Conservation (phyloP, 2,797 vertebrate species). For the Leuciscus waleckii region DNA sequence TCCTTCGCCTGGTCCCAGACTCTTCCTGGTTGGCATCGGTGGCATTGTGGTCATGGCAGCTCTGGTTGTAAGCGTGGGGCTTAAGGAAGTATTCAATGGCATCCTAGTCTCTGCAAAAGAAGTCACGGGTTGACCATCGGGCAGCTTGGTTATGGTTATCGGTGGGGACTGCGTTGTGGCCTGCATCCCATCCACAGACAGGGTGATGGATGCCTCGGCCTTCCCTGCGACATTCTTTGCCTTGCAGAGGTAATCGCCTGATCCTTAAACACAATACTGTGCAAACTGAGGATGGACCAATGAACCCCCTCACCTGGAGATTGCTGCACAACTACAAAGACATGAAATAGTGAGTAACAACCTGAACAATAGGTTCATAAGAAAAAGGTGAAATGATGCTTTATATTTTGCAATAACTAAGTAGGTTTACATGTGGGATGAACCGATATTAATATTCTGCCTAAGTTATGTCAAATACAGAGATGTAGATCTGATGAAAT, state of each 20-base stretch:
- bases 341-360: not conserved
- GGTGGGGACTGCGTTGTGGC: constrained; percentile 74
- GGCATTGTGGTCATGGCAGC: constrained; percentile 31
- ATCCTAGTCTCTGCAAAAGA: constrained; percentile 32
- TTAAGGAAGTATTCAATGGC: constrained; percentile 55
- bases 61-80: constrained; percentile 30
- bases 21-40: constrained; percentile 51
- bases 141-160: constrained; percentile 62
- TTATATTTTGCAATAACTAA: not conserved
- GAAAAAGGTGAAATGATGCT: not conserved
- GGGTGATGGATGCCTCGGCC: constrained; percentile 84
- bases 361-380: not conserved
- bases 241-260: constrained; percentile 92
- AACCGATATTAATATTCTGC: not conserved
- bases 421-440: not conserved
- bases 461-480: not conserved
- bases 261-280: constrained; percentile 86
- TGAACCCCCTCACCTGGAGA: constrained; percentile 89
- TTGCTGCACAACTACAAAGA: constrained; percentile 88
- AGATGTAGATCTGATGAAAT: not conserved
- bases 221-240: constrained; percentile 92
- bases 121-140: constrained; percentile 62
- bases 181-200: constrained; percentile 82
- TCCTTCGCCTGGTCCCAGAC: constrained; percentile 43
- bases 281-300: constrained; percentile 96